Conservation (phyloP, 2,797 vertebrate species). For the Thunnus albacares region DNA sequence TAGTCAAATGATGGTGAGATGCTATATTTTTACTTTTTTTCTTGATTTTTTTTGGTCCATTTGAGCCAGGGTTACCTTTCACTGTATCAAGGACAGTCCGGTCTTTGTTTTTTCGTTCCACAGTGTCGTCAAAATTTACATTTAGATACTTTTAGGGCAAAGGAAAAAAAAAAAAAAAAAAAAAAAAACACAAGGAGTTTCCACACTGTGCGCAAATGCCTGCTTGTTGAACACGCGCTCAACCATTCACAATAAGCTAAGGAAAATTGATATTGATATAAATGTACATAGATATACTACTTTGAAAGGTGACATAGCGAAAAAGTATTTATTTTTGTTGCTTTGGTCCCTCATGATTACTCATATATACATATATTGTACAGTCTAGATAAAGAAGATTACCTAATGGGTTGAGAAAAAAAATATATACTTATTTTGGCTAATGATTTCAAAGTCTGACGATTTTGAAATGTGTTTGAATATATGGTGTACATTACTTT, state of each 20-base stretch:
- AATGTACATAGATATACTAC: slow-evolving; percentile 89
- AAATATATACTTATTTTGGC: slow-evolving; percentile 84
- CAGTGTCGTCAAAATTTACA: slow-evolving; percentile 68
- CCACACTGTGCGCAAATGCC: slow-evolving; percentile 81
- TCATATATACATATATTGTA: slow-evolving; percentile 88
- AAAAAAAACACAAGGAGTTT: slow-evolving; percentile 47
- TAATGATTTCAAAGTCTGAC: slow-evolving; percentile 86
- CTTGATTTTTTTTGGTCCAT: slow-evolving; percentile 51
- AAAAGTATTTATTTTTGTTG: slow-evolving; percentile 96
- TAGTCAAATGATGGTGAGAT: slow-evolving; percentile 76
- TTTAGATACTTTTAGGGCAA: slow-evolving; percentile 74
- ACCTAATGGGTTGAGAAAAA: slow-evolving; percentile 80
- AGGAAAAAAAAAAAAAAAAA: slow-evolving; percentile 2
- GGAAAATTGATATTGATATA: slow-evolving; percentile 85
- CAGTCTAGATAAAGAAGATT: slow-evolving; percentile 84
- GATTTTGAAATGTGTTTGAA: slow-evolving; percentile 85
- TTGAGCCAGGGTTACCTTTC: slow-evolving; percentile 77
- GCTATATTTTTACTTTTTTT: slow-evolving; percentile 61
- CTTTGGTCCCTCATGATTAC: slow-evolving; percentile 89
- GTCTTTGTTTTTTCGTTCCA: slow-evolving; percentile 56
- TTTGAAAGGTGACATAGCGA: slow-evolving; percentile 91
- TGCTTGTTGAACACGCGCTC: slow-evolving; percentile 78
- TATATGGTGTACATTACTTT: slow-evolving; percentile 88
- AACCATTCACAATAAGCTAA: slow-evolving; percentile 88
- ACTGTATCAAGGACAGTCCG: slow-evolving; percentile 51